Evolutionary conservation across 1,140 invertebrate genomes (phyloP).

Genomic region (Solen grandis): DNA sequence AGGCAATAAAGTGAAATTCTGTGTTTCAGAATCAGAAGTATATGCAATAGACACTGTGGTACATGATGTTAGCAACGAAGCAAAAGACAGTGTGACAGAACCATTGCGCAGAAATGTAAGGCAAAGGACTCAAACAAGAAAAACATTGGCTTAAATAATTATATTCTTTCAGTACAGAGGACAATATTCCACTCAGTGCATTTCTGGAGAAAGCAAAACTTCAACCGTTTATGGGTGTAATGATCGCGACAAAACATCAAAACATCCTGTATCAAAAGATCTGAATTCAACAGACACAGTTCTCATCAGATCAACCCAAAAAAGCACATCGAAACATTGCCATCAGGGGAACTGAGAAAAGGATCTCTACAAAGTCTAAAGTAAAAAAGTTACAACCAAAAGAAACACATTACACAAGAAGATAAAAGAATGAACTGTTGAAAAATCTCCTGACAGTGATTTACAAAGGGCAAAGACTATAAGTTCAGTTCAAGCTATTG

Average conservation of each 20-base stretch:
- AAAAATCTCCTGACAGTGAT: neutral
- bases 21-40: too few relatives aligned
- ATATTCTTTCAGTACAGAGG: neutral
- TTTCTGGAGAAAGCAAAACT: too few relatives aligned
- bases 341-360: neutral
- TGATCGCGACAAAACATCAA: neutral
- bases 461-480: neutral
- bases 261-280: neutral
- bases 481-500: neutral
- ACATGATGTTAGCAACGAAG: too few relatives aligned
- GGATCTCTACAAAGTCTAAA: neutral
- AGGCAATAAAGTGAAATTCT: too few relatives aligned
- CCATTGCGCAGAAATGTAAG: too few relatives aligned
- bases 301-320: neutral
- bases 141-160: too few relatives aligned
- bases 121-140: too few relatives aligned
- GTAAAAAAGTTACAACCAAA: too few relatives aligned
- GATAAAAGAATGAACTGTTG: neutral
- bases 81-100: too few relatives aligned
- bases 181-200: slow-evolving; percentile 12
- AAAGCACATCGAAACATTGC: neutral
- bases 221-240: too few relatives aligned
- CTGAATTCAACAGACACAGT: slow-evolving; percentile 6
- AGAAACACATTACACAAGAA: slow-evolving; percentile 7
- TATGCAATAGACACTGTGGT: too few relatives aligned